A percentile compares a stretch with the other conserved stretches of the same genome.
These are phyloP conservation scores for Sebastes fasciatus DNA, from an alignment of 2,113 vertebrate genomes.

Conservation along the genomic window DNA sequence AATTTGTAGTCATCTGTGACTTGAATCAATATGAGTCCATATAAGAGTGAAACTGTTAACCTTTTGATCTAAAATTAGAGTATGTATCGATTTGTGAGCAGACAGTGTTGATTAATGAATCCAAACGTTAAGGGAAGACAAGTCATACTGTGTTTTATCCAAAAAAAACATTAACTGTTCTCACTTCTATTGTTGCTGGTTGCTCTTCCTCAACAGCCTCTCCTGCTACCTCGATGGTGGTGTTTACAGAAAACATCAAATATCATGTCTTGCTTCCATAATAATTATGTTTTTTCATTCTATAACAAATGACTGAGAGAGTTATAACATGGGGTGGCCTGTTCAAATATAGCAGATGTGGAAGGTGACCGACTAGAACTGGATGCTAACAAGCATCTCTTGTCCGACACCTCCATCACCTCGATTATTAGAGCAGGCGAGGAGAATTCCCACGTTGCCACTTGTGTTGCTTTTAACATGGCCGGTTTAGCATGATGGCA, in stretches of 20 bases:
- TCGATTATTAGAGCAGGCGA: background rate
- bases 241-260: background rate
- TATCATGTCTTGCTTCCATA: background rate
- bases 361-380: too few relatives aligned
- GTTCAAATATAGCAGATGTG: background rate
- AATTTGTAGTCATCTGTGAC: constrained; percentile 3
- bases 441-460: background rate
- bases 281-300: background rate
- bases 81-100: background rate
- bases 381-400: too few relatives aligned
- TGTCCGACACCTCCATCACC: background rate
- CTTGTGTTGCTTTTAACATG: too few relatives aligned
- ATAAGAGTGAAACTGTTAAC: background rate
- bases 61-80: background rate
- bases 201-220: background rate
- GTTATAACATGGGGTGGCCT: background rate
- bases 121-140: background rate
- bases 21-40: background rate
- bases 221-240: background rate
- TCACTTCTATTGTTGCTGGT: background rate
- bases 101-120: background rate
- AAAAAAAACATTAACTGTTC: background rate
- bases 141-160: background rate
- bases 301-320: background rate
- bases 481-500: background rate